A percentile compares a stretch with the other conserved stretches of the same genome.
Evolutionary conservation across 2,113 vertebrate species (phyloP).

Genomic region (Heteronetta atricapilla): DNA sequence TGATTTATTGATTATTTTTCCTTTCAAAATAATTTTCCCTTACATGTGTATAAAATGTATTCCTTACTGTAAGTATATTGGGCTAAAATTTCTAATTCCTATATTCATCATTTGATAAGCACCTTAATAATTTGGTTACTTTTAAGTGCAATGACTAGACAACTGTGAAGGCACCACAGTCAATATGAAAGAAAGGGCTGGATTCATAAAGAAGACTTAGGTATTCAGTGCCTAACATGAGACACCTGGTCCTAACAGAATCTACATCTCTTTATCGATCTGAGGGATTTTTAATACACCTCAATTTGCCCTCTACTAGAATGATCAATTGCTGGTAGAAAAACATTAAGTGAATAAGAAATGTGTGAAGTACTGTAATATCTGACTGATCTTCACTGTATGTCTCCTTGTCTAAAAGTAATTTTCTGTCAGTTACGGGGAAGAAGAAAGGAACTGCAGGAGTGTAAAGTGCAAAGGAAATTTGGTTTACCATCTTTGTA

Average conservation of each 20-base stretch:
- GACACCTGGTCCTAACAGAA: background rate
- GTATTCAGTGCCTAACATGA: background rate
- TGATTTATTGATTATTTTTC: background rate
- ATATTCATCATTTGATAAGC: background rate
- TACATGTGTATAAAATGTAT: background rate
- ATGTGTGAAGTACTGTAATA: background rate
- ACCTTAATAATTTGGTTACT: background rate
- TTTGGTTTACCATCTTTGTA: background rate
- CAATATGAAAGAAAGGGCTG: background rate
- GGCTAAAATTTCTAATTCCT: background rate
- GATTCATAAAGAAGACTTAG: background rate
- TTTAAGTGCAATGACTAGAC: background rate
- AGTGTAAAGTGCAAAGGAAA: background rate
- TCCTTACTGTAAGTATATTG: background rate
- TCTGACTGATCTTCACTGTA: background rate
- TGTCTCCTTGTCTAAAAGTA: background rate
- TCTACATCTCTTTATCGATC: background rate
- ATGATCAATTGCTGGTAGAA: background rate
- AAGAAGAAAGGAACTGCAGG: background rate
- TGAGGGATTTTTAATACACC: background rate
- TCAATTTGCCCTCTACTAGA: background rate
- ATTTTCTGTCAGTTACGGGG: background rate
- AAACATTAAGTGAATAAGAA: background rate
- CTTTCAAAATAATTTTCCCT: background rate
- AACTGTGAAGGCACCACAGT: background rate